Evolutionary conservation across 2,113 vertebrate species (phyloP), one percentile per base, ranked within the genome.

Genomic region (Hippolais icterina): DNA sequence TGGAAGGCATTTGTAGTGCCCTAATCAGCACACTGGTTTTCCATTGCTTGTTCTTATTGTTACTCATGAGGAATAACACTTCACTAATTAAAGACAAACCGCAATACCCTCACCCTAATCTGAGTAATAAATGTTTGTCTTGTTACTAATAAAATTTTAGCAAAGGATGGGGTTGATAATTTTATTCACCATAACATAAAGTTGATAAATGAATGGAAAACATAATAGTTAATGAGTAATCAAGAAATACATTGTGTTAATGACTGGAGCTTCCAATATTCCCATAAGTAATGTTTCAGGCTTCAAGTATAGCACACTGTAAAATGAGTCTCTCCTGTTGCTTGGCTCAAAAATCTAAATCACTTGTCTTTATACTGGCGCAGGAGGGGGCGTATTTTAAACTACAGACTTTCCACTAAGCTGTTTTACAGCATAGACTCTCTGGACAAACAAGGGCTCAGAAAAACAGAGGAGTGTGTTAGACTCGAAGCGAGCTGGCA

Each of bases 101-200:
- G 27, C n/a, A 68, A n/a, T 69, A 64, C 14, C 7, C 11, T 72
- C 53, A 69, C 13, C 23, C 29, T 84, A 68, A 64, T 87, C 29
- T 71, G 31, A 59, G 15, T 47, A 85, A 78, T 71, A 91, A 66
- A 57, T 59, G 19, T 23, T 50, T 81, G 42, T 11, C n/a, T 84
- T 89, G 14, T 4, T 70, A 52, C 18, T 52, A 78, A 82, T 87
- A 71, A 65, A 81, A 78, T 75, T 84, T 54, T 20, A 78, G 14
- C 15, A 84, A 70, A 86, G 23, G 4, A 20, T 63, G 54, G 25
- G 27, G 42, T 29, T 61, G 9, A 3, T 50, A 49, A 71, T 82
- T 91, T 91, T 3, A 81, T 77, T 81, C 39, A 52, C 75, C 18
- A n/a, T 54, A 81, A 63, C 25, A 66, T 61, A 71, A 89, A 84